Conservation (phyloP, 2,797 vertebrate genomes). For the Pristis pectinata region DNA sequence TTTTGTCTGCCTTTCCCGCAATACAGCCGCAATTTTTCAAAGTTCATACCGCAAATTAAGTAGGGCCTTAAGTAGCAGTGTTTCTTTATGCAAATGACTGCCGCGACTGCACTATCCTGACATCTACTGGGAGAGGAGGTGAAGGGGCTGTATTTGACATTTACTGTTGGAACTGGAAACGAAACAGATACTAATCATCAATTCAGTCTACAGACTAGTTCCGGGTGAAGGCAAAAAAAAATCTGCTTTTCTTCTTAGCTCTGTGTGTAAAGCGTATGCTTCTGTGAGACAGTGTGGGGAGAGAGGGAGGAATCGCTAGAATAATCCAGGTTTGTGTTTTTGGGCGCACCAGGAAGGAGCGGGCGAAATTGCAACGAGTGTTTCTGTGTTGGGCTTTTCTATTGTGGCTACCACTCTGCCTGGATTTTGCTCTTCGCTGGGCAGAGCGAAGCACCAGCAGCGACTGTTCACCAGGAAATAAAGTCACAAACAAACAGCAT, state of each 20-base stretch:
- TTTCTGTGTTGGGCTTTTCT: neutral
- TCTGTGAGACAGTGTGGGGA: neutral
- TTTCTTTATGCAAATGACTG: neutral
- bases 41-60: too few relatives aligned
- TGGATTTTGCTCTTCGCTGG: neutral
- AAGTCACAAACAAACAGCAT: neutral
- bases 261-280: neutral
- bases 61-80: neutral
- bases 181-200: neutral
- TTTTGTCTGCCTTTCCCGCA: too few relatives aligned
- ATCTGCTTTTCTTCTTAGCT: too few relatives aligned
- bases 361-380: neutral
- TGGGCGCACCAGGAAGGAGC: neutral
- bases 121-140: neutral
- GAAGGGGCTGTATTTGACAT: neutral
- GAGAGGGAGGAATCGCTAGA: neutral
- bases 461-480: neutral
- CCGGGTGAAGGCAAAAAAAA: constrained; percentile 17
- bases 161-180: neutral
- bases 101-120: neutral
- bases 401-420: neutral
- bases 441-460: neutral
- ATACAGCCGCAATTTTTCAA: too few relatives aligned
- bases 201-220: neutral
- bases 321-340: neutral